A percentile compares a stretch with the other conserved stretches of the same genome.
phyloP scores from a whole-genome alignment of 2,888 invertebrate species.

The Apantesis nais region DNA sequence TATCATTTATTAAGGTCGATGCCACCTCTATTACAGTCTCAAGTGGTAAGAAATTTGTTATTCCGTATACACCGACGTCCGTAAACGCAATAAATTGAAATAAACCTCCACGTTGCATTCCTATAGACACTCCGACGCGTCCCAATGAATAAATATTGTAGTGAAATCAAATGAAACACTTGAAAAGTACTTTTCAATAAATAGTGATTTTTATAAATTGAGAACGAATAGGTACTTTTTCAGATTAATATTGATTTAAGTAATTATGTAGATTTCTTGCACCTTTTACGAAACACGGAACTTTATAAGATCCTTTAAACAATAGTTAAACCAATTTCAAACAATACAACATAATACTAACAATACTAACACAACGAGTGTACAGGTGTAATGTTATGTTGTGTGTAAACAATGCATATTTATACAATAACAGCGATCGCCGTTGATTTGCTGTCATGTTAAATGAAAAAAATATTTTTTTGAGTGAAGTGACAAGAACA shows the following conservation, averaged over 20 bases:
- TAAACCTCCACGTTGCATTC: constrained; percentile 47
- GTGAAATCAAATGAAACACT: constrained; percentile 18
- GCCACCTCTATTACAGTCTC: not conserved
- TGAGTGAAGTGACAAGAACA: too few relatives aligned
- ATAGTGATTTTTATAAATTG: not conserved
- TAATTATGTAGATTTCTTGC: not conserved
- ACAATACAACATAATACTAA: too few relatives aligned
- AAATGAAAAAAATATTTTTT: too few relatives aligned
- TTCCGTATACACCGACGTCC: constrained; percentile 32
- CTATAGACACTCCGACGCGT: constrained; percentile 29
- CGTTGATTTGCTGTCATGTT: too few relatives aligned
- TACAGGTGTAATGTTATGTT: too few relatives aligned
- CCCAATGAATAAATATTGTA: constrained; percentile 36
- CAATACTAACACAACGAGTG: too few relatives aligned
- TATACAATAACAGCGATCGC: too few relatives aligned
- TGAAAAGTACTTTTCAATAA: not conserved
- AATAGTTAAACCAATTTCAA: too few relatives aligned
- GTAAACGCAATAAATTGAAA: constrained; percentile 52
- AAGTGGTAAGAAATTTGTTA: constrained; percentile 35
- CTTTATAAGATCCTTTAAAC: too few relatives aligned
- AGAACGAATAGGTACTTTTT: not conserved
- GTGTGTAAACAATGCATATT: too few relatives aligned
- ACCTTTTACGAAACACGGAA: not conserved
- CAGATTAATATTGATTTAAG: not conserved
- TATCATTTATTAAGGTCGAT: too few relatives aligned